These are phyloP conservation scores for Hypothenemus hampei DNA, from an alignment of 1,140 invertebrate species.

Conservation along the genomic window DNA sequence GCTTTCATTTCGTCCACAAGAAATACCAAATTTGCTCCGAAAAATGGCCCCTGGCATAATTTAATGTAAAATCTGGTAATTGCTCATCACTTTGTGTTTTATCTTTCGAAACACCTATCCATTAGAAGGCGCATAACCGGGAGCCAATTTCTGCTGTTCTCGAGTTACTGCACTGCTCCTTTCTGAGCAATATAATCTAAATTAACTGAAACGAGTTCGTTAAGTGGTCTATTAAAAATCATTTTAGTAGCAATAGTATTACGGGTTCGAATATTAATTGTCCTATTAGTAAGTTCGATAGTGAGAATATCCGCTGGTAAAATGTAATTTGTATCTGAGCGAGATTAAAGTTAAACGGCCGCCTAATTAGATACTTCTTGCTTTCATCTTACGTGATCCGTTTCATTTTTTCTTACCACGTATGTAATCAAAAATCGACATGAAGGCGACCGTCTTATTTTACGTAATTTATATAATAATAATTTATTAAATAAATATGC, in stretches of 20 bases:
- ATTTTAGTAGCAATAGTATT: conserved; percentile 11
- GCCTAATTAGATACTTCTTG: neutral
- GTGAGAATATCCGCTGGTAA: conserved; percentile 1
- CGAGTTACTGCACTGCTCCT: neutral
- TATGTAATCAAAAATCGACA: too few species aligned
- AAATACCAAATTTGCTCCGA: too few species aligned
- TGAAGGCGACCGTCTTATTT: too few species aligned
- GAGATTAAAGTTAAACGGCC: conserved; percentile 12
- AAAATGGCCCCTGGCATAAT: neutral
- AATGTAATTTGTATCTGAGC: conserved; percentile 4
- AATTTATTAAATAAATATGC: too few species aligned
- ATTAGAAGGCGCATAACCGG: conserved; percentile 9
- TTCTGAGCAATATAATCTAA: conserved; percentile 2
- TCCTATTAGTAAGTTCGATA: conserved; percentile 5
- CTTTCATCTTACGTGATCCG: too few species aligned
- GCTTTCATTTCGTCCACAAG: neutral
- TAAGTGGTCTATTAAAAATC: conserved; percentile 14
- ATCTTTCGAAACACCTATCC: conserved; percentile 10
- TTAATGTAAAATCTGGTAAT: neutral
- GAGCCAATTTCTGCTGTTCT: neutral
- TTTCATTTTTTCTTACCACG: too few species aligned
- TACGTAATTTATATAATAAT: too few species aligned
- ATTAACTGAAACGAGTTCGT: conserved; percentile 4
- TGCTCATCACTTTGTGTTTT: neutral
- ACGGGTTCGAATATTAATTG: conserved; percentile 7